phyloP scores from a whole-genome alignment of 2,888 invertebrate genomes.

The Charanyca ferruginea region DNA sequence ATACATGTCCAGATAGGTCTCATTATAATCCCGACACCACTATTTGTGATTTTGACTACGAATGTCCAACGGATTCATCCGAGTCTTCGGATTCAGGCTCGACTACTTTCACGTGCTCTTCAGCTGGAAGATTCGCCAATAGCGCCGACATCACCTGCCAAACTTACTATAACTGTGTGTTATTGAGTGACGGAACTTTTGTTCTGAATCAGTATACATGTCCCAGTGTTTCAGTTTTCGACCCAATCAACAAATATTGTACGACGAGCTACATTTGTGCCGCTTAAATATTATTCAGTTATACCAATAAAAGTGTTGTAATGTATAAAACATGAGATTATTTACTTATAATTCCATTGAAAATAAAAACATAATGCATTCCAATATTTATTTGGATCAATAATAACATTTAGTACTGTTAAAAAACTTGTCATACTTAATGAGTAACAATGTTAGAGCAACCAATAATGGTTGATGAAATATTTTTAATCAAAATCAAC shows the following conservation, averaged over 20 bases:
- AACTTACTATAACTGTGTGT: slow-evolving; percentile 70
- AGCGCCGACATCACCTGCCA: slow-evolving; percentile 70
- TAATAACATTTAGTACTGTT: slow-evolving; percentile 1
- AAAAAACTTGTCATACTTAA: slow-evolving; percentile 11
- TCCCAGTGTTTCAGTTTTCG: slow-evolving; percentile 71
- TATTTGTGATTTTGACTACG: slow-evolving; percentile 54
- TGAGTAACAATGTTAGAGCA: not conserved
- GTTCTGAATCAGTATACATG: slow-evolving; percentile 67
- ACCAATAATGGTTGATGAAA: not conserved
- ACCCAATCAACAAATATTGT: slow-evolving; percentile 69
- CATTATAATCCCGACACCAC: slow-evolving; percentile 52
- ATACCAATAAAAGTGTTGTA: not conserved
- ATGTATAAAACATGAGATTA: not conserved
- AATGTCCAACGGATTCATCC: slow-evolving; percentile 25
- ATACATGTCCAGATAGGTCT: slow-evolving; percentile 37
- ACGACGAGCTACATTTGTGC: slow-evolving; percentile 67
- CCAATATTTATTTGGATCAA: not conserved
- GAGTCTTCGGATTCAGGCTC: slow-evolving; percentile 7
- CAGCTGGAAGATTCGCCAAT: slow-evolving; percentile 66
- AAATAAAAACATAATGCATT: slow-evolving; percentile 5
- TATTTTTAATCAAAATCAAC: not conserved
- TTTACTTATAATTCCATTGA: not conserved
- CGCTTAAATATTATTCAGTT: slow-evolving; percentile 5
- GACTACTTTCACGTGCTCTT: slow-evolving; percentile 32
- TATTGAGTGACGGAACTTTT: slow-evolving; percentile 63